These are phyloP conservation scores for Tenthredo scrophulariae DNA, from an alignment of 2,888 invertebrate species.

Conservation along the genomic window DNA sequence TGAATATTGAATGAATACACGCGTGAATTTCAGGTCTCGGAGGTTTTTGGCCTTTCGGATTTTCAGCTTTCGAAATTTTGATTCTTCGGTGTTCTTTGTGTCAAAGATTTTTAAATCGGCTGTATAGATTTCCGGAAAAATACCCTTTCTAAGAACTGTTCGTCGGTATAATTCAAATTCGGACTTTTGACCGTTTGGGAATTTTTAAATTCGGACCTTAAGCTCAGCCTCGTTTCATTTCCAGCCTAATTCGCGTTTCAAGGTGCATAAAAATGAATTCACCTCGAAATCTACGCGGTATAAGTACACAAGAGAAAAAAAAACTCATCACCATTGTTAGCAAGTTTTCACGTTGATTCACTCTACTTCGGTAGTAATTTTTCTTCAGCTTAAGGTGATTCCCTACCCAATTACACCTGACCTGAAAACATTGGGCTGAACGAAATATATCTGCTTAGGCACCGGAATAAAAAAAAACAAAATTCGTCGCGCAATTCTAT, in stretches of 20 bases:
- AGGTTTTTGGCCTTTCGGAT: too few relatives aligned
- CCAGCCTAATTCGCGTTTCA: not conserved
- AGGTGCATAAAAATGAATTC: not conserved
- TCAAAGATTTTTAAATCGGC: too few relatives aligned
- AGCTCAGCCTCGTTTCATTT: not conserved
- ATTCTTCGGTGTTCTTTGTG: too few relatives aligned
- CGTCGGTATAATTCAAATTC: not conserved
- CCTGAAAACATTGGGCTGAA: too few relatives aligned
- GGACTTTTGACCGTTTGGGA: not conserved
- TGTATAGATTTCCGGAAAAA: too few relatives aligned
- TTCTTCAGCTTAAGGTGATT: constrained; percentile 18
- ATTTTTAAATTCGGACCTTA: not conserved
- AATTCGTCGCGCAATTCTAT: too few relatives aligned
- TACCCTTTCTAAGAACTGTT: not conserved
- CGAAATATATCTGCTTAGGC: too few relatives aligned
- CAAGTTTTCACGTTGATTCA: constrained; percentile 1
- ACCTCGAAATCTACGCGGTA: not conserved
- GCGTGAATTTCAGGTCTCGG: too few relatives aligned
- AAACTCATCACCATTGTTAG: not conserved
- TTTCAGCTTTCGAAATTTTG: too few relatives aligned
- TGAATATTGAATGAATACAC: too few relatives aligned
- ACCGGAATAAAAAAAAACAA: too few relatives aligned
- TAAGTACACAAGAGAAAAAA: not conserved
- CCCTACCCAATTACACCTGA: too few relatives aligned
- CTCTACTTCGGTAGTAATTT: not conserved